A percentile compares a stretch with the other conserved stretches of the same genome.
Evolutionary conservation across 2,888 invertebrate species (phyloP).

Genomic region (Drosophila helvetica): DNA sequence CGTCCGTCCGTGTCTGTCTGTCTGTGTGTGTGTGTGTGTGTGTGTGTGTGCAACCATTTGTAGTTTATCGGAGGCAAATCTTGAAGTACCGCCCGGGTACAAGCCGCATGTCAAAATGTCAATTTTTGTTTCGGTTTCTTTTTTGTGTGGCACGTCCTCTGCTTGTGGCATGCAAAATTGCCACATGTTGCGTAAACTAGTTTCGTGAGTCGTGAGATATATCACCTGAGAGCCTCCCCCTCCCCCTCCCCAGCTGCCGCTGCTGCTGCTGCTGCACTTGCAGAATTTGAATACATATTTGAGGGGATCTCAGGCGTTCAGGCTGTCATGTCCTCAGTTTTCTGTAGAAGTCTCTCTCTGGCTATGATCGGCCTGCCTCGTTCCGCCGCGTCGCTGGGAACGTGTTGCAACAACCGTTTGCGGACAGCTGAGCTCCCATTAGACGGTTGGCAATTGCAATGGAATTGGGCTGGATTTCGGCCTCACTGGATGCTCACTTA

Average conservation of each 20-base stretch:
- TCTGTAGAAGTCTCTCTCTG: constrained; percentile 42
- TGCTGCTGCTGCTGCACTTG: constrained; percentile 60
- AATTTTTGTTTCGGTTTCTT: constrained; percentile 56
- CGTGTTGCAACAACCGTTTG: constrained; percentile 31
- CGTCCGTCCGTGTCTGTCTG: too few species aligned
- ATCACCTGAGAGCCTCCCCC: constrained; percentile 64
- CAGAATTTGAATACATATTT: constrained; percentile 59
- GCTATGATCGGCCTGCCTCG: constrained; percentile 52
- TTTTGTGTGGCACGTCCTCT: constrained; percentile 50
- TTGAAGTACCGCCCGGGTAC: constrained; percentile 63
- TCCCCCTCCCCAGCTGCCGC: not conserved
- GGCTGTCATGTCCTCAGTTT: constrained; percentile 30
- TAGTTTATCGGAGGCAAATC: constrained; percentile 73
- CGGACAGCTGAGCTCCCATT: constrained; percentile 19
- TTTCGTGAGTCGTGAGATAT: constrained; percentile 67
- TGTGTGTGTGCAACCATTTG: constrained; percentile 54
- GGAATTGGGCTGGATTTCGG: constrained; percentile 4
- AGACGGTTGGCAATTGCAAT: constrained; percentile 10
- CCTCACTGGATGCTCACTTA: constrained; percentile 16
- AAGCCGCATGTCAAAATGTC: constrained; percentile 74
- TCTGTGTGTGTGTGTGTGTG: not conserved
- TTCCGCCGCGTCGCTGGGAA: not conserved
- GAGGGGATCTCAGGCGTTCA: constrained; percentile 50
- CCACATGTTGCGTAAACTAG: constrained; percentile 80
- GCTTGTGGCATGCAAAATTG: constrained; percentile 74